phyloP scores from a whole-genome alignment of 37 sponge, comb jelly and placozoan genomes.

The Hormiphora californensis region DNA sequence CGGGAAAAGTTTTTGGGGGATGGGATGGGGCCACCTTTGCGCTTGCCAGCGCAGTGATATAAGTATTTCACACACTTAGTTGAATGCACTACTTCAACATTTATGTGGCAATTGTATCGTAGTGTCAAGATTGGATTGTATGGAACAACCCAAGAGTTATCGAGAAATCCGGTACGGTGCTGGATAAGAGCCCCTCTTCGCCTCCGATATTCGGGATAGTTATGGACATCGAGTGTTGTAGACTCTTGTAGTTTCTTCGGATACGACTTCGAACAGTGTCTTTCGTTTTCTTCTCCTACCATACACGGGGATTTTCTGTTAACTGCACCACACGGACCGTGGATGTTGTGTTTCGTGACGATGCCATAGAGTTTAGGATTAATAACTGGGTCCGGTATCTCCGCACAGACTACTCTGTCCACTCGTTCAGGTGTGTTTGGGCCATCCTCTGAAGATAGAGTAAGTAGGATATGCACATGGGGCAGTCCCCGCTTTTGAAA shows the following conservation, averaged over 20 bases:
- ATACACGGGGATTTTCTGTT: neutral
- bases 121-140: neutral
- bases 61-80: neutral
- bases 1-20: too few species aligned
- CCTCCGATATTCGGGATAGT: neutral
- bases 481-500: constrained; percentile 31
- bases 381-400: neutral
- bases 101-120: neutral
- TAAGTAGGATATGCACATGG: constrained; percentile 7
- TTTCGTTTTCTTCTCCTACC: constrained; percentile 4
- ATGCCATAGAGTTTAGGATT: neutral
- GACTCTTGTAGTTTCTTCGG: neutral
- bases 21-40: too few species aligned
- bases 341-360: neutral
- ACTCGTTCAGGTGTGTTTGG: neutral
- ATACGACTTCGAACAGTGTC: neutral
- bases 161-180: neutral
- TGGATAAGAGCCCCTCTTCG: neutral
- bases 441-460: neutral
- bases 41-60: too few species aligned
- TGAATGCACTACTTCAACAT: neutral
- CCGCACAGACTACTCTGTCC: neutral
- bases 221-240: neutral
- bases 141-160: constrained; percentile 9
- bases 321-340: constrained; percentile 4